Percentiles rank a stretch among this genome's conserved stretches.
Conservation (phyloP, 2,888 invertebrate genomes). For the Onthophagus sagittarius region DNA sequence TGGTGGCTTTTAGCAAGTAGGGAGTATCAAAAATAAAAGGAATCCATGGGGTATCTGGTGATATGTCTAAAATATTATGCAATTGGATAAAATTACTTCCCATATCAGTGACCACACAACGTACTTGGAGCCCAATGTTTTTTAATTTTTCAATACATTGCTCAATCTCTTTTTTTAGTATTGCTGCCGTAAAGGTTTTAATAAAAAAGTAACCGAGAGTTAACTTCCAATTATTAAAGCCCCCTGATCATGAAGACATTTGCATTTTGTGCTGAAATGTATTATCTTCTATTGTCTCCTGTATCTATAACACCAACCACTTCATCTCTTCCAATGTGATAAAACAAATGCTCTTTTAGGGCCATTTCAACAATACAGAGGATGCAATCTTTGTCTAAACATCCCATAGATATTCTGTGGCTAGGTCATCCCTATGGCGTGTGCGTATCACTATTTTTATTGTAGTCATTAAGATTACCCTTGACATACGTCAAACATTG, state of each 20-base stretch:
- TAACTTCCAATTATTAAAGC: background rate
- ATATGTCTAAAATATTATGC: background rate
- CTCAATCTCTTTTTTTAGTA: background rate
- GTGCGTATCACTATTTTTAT: too few relatives aligned
- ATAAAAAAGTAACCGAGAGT: too few relatives aligned
- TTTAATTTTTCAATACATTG: background rate
- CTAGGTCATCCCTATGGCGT: too few relatives aligned
- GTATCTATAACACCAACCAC: background rate
- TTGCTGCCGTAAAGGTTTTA: background rate
- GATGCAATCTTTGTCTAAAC: background rate
- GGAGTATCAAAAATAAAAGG: too few relatives aligned
- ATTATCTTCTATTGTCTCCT: background rate
- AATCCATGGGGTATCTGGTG: background rate
- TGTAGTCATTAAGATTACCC: too few relatives aligned
- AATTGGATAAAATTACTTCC: background rate
- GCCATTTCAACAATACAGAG: slow-evolving; percentile 2
- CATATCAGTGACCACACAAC: too few relatives aligned
- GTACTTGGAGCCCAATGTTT: too few relatives aligned
- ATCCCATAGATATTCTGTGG: too few relatives aligned
- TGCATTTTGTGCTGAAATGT: background rate
- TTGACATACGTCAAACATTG: too few relatives aligned
- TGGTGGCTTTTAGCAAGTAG: too few relatives aligned
- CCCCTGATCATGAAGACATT: background rate
- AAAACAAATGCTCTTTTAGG: background rate
- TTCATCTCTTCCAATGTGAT: too few relatives aligned